Percentiles rank a stretch among this genome's conserved stretches.
Evolutionary conservation across 2,888 invertebrate species (phyloP).

Genomic region (Exocentrus adspersus): DNA sequence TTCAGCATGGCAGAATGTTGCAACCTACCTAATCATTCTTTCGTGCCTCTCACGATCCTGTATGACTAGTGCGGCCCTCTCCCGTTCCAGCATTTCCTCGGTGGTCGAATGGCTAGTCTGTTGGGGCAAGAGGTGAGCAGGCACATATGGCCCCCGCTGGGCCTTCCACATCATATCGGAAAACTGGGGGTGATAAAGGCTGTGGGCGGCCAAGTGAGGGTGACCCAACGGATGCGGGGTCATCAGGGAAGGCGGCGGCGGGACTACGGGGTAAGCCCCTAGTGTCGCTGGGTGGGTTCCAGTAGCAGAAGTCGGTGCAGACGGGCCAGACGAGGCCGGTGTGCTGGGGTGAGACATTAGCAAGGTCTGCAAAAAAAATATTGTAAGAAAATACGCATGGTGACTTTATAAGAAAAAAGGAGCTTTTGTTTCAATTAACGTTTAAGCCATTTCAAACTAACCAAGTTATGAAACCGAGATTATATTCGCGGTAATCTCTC

Average conservation of each 20-base stretch:
- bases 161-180: slow-evolving; percentile 70
- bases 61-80: slow-evolving; percentile 65
- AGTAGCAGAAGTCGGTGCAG: slow-evolving; percentile 44
- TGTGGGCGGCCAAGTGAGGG: slow-evolving; percentile 52
- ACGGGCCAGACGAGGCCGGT: slow-evolving; percentile 56
- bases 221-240: slow-evolving; percentile 54
- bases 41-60: slow-evolving; percentile 73
- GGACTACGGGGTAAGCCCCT: slow-evolving; percentile 55
- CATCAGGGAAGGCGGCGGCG: slow-evolving; percentile 60
- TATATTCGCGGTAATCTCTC: too few relatives aligned
- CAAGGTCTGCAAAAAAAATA: slow-evolving; percentile 65
- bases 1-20: background rate
- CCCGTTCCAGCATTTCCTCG: slow-evolving; percentile 66
- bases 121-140: slow-evolving; percentile 39
- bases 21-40: slow-evolving; percentile 72
- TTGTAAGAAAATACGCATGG: too few relatives aligned
- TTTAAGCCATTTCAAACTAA: too few relatives aligned
- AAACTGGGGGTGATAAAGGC: slow-evolving; percentile 55
- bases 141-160: slow-evolving; percentile 36
- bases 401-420: too few relatives aligned
- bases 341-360: slow-evolving; percentile 69
- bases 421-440: too few relatives aligned
- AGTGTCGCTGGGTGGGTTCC: slow-evolving; percentile 51
- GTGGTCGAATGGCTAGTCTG: slow-evolving; percentile 46
- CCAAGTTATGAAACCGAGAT: too few relatives aligned